Base-by-base conservation (phyloP, 2,888 invertebrate genomes). In the Amblyteles armatorius region DNA sequence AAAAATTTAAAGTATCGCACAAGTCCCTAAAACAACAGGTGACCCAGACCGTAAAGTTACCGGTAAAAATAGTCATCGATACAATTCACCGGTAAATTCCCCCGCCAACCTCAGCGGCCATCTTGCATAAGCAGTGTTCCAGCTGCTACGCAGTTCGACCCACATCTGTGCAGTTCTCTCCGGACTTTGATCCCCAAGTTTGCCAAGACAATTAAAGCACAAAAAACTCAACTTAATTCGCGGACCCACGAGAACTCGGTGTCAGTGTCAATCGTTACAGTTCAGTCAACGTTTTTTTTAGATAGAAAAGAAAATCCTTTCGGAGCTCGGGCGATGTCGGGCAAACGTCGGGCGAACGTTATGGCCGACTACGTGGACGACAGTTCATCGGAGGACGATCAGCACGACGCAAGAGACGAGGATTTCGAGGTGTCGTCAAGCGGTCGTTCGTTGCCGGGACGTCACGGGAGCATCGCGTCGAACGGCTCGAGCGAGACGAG, bases 271-370 rank as follows among this genome's bases (percentile, higher is more conserved):
- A 26, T 26, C 4, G 22, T 57, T 11, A 13, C 0, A 26, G 26
- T 57, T 57, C 19, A 11, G 22, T 57, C 57, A 13, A 13, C 22
- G 57, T 19, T 55, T 26, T 57, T 26, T 22, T 16, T 16, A 16
- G 44, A 44, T 4, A 19, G 5, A 63, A 63, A 13, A 63, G 36
- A 63, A 6, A 9, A n/a, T 4, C 13, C n/a, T 16, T 33, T 19
- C n/a, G 57, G 13, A 13, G 26, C 11, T 57, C 19, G 50, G 13
- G 69, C 60, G 36, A 85, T 85, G 85, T 85, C 82, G 65, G 0
- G 57, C 52, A 83, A 85, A 83, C 85, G 83, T 80, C 79, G 80
- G 0, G 60, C n/a, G 55, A 85, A 85, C 77, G 77, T 83, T 11
- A 52, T 44, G n/a, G 16, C 16, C 16, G 72, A 77, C 2, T 68